Evolutionary conservation across 2,113 vertebrate species (phyloP), one percentile per base, ranked within the genome.

Genomic region (Excalfactoria chinensis): DNA sequence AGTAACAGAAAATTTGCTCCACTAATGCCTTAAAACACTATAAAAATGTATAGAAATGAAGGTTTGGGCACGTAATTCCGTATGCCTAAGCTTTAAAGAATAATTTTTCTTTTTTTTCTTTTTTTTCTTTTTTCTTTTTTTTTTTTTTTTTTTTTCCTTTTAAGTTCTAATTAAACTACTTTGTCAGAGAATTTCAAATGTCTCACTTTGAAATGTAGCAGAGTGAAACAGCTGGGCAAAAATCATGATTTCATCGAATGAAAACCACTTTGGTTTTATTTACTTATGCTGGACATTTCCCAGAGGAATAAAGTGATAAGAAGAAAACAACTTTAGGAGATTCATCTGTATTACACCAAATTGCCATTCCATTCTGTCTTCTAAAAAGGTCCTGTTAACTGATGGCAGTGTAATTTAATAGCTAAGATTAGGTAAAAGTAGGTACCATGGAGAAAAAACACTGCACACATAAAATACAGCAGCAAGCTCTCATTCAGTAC

Each of bases 371-470:
- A 64, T 90, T 88, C 53, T 71, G 35, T 16, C 69, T 86, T 81
- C 58, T 75, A 49, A 84, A 93, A 91, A 86, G 58, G 66, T 75
- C 62, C 76, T 77, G 30, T 56, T 95, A 69, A 70, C 30, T 68
- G 75, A 67, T 11, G 41, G 17, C 68, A 93, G 48, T 34, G 28
- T 56, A 55, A 84, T 78, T 84, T 92, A 88, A 94, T 41, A 88
- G 62, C 69, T 88, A 84, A 59, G 48, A 88, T 70, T 76, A 90
- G 79, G 56, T 77, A 81, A 91, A 95, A 94, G 79, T 60, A 88
- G 58, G 74, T 71, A 74, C 51, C 60, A 64, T 18, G 30, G 86
- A 88, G 85, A 91, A 91, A 95, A 94, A 41, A 46, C 75, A 63
- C 11, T 83, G n/a, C 37, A 83, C 71, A 59, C 32, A 91, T 75